These are phyloP conservation scores for Chascanopsetta lugubris DNA, from an alignment of 2,113 vertebrate species.

Conservation along the genomic window DNA sequence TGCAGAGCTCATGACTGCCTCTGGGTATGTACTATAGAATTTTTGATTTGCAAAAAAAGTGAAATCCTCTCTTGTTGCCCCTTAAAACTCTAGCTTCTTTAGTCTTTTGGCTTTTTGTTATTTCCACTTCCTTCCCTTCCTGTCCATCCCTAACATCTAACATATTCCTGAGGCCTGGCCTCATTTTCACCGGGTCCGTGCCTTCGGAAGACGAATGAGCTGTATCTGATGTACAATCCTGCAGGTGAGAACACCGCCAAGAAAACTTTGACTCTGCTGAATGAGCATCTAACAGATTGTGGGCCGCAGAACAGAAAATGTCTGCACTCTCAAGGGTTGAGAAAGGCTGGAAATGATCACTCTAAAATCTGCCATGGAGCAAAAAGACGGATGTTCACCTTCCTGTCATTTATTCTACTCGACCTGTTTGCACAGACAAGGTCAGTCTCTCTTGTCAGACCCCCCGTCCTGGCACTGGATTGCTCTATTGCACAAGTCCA, in stretches of 20 bases:
- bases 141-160: constrained; percentile 20
- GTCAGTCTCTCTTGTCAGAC: constrained; percentile 54
- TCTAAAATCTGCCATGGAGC: constrained; percentile 48
- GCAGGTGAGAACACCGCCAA: constrained; percentile 40
- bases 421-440: constrained; percentile 53
- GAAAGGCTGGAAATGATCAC: constrained; percentile 38
- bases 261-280: constrained; percentile 35
- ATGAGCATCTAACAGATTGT: constrained; percentile 36
- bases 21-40: not conserved
- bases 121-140: not conserved
- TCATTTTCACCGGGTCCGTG: constrained; percentile 36
- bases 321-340: constrained; percentile 10
- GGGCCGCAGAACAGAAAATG: constrained; percentile 20
- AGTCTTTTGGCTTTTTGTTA: constrained; percentile 16
- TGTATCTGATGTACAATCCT: constrained; percentile 47
- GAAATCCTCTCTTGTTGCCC: not conserved
- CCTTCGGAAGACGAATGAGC: constrained; percentile 44
- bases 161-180: constrained; percentile 27
- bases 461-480: constrained; percentile 38
- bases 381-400: constrained; percentile 56
- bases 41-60: not conserved
- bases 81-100: constrained; percentile 13
- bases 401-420: constrained; percentile 48
- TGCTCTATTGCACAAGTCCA: constrained; percentile 48
- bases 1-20: constrained; percentile 2